Evolutionary conservation across 2,888 invertebrate species (phyloP).

Genomic region (Chalcis sispes): DNA sequence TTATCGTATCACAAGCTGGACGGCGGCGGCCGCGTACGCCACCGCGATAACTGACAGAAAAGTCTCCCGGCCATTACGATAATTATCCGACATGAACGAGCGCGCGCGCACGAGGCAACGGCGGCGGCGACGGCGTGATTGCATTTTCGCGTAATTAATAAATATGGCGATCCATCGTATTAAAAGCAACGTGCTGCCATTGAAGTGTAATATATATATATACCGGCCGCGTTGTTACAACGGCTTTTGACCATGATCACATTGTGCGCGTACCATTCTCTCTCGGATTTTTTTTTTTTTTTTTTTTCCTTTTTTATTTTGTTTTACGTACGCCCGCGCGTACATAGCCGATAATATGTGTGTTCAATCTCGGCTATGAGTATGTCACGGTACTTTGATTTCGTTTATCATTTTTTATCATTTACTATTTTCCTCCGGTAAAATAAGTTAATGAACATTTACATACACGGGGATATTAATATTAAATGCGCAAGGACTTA

Average conservation of each 20-base stretch:
- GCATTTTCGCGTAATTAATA: slow-evolving; percentile 56
- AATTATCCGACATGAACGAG: slow-evolving; percentile 50
- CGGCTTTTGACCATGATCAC: neutral
- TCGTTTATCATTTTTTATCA: neutral
- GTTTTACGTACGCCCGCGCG: neutral
- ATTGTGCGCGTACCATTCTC: neutral
- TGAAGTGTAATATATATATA: too few species aligned
- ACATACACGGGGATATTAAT: too few species aligned
- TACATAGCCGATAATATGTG: too few species aligned
- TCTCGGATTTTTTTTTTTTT: neutral
- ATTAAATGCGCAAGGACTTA: too few species aligned
- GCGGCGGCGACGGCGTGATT: too few species aligned
- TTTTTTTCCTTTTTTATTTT: neutral
- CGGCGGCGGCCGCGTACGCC: too few species aligned
- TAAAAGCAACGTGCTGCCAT: neutral
- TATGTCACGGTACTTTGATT: neutral
- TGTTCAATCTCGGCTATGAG: neutral
- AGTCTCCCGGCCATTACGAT: slow-evolving; percentile 53
- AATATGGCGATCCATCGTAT: slow-evolving; percentile 46
- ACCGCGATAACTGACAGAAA: slow-evolving; percentile 52
- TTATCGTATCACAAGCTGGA: slow-evolving; percentile 16
- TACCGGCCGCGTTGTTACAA: neutral
- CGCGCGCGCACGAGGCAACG: neutral
- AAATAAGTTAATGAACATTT: too few species aligned
- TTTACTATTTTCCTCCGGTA: too few species aligned